phyloP scores from a whole-genome alignment of 1,140 invertebrate species.

The Fopius arisanus region DNA sequence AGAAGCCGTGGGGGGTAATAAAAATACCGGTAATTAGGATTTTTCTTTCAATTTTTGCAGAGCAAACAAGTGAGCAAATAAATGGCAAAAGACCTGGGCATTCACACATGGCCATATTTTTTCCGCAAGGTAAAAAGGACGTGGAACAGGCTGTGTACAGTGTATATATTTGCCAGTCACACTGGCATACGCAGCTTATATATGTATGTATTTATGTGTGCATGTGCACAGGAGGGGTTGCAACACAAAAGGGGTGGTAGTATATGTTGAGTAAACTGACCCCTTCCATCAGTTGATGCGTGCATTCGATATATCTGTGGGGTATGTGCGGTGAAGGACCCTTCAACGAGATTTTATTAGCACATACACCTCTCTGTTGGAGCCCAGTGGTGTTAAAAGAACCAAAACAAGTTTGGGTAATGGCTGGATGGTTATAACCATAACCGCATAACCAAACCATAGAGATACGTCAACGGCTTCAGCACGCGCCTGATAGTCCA shows the following conservation, averaged over 20 bases:
- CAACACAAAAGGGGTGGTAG: background rate
- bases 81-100: too few relatives aligned
- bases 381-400: background rate
- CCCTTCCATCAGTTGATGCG: background rate
- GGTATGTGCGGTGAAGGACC: background rate
- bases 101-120: background rate
- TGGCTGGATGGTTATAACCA: conserved; percentile 22
- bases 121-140: background rate
- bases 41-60: too few relatives aligned
- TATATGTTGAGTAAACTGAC: background rate
- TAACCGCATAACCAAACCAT: conserved; percentile 32
- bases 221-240: too few relatives aligned
- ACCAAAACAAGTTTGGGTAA: background rate
- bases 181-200: background rate
- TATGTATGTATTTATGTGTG: too few relatives aligned
- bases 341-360: conserved; percentile 1
- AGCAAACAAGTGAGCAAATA: too few relatives aligned
- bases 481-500: background rate
- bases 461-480: conserved; percentile 31
- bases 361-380: background rate
- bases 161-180: background rate
- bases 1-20: too few relatives aligned
- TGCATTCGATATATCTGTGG: background rate
- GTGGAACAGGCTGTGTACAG: too few relatives aligned
- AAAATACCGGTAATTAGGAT: too few relatives aligned